Conservation (phyloP, 30 jellyfish, hydroid and myxozoan species). For the Catostylus mosaicus region DNA sequence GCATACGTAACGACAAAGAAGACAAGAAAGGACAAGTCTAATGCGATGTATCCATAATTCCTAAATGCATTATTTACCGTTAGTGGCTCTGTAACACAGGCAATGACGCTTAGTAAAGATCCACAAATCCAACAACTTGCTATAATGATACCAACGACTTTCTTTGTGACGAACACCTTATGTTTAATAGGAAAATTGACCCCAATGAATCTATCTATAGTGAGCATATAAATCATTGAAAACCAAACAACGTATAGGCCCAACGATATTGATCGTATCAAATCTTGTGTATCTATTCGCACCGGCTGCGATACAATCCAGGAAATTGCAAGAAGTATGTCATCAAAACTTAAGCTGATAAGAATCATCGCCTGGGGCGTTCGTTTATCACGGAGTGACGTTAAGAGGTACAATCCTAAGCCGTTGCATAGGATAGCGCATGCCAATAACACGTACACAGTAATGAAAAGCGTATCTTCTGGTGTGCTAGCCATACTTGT, state of each 20-base stretch:
- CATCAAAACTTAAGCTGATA: background rate
- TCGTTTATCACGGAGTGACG: background rate
- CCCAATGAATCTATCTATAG: constrained; percentile 48
- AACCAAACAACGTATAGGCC: constrained; percentile 40
- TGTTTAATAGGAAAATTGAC: constrained; percentile 34
- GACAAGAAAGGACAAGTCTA: background rate
- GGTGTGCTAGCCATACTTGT: too few species aligned
- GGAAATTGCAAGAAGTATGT: background rate
- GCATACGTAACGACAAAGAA: background rate
- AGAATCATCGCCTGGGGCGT: background rate
- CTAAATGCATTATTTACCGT: background rate
- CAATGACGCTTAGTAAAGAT: background rate
- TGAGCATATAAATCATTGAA: constrained; percentile 34
- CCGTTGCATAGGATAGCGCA: background rate
- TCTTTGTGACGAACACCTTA: background rate
- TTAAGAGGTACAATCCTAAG: background rate
- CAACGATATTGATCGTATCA: background rate
- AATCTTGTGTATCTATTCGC: background rate
- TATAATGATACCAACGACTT: background rate
- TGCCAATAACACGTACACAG: background rate
- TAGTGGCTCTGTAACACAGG: background rate
- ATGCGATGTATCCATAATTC: background rate
- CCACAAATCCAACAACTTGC: constrained; percentile 14
- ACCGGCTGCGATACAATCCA: background rate
- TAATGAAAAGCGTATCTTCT: too few species aligned